Base-by-base conservation (phyloP, 2,888 invertebrate species). In the Leptinotarsa tumamoca region DNA sequence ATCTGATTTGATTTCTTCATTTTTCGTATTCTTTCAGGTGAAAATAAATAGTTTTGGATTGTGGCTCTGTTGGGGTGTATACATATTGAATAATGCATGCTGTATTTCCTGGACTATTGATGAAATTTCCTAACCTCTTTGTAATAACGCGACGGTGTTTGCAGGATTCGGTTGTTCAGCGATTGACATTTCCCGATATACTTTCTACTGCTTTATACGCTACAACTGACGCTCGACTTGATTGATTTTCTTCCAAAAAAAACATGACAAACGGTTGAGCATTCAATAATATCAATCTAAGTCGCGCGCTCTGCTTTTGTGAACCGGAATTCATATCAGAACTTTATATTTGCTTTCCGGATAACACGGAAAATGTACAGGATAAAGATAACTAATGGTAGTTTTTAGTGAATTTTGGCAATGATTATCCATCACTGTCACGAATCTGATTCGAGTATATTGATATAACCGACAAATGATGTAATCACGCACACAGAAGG, bases 231-330 rank as follows among this genome's bases (percentile, higher is more conserved):
- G 63, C 63, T 43, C 63, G 61, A 33, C 61, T 71, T 79, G 79
- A 79, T 79, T 75, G 76, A 78, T 79, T 73, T 70, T 56, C 68
- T 23, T 69, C 71, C 72, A 74, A 78, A 79, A 79, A 33, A 79
- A 79, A 73, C 76, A 75, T 79, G 78, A 76, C 75, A 75, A 79
- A 79, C 79, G 76, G 74, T 66, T 67, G 76, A 74, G 76, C 79
- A 79, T 79, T 79, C 78, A 71, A 76, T 79, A 75, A 75, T 76
- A 78, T 79, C 77, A 77, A 76, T 78, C 72, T 74, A 75, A 77
- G 73, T 76, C 72, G 69, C 71, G 71, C 58, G 52, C 66, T 67
- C 68, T 52, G 58, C 72, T 67, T 77, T 77, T 77, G 77, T 77
- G 72, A 63, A 52, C 49, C 68, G 67, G 73, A 73, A 78, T 78